Evolutionary conservation across 2,797 vertebrate genomes (phyloP), one percentile per base, ranked within the genome.

Genomic region (Enteromius trimaculatus): DNA sequence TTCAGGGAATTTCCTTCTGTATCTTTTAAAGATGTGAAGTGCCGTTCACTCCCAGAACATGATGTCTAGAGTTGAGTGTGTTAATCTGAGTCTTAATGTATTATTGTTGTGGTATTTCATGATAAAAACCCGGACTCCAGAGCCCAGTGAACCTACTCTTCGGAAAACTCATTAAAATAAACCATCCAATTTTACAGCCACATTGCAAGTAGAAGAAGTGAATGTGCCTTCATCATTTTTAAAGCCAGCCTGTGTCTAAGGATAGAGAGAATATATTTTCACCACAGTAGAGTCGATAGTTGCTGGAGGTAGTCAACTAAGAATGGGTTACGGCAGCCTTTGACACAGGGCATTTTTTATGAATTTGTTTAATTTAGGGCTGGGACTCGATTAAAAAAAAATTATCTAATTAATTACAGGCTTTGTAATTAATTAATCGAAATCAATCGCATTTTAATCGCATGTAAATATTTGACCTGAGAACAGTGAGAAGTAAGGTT

Each of bases 101-200:
- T 82, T 79, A 65, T 53, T 84, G 47, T 58, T 66, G 29, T 75
- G 60, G 49, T 44, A 71, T 78, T 78, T 69, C 3, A 47, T 4
- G 66, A 71, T 49, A 70, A 79, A 49, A 79, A 9, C 53, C 42
- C 44, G 0, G 70, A 82, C 83, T 83, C 81, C 84, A 87, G 85
- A 86, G 88, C 86, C 82, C 44, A 76, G 26, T 89, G 90, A 90
- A 89, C 71, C 83, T 76, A 19, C 44, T 53, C 58, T 88, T 79
- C 80, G 89, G 89, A 90, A 89, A 88, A 82, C 62, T 86, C 87
- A 90, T 90, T 86, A 82, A 86, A 90, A 92, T 88, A 91, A 90
- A 84, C 91, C 83, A 55, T 81, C 81, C 87, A 87, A 87, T 90
- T 88, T 91, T 85, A 91, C 86, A 85, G 62, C n/a, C 64, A 77